These are phyloP conservation scores for Macroglossus sobrinus DNA, from an alignment of 2,113 vertebrate genomes.

Conservation along the genomic window DNA sequence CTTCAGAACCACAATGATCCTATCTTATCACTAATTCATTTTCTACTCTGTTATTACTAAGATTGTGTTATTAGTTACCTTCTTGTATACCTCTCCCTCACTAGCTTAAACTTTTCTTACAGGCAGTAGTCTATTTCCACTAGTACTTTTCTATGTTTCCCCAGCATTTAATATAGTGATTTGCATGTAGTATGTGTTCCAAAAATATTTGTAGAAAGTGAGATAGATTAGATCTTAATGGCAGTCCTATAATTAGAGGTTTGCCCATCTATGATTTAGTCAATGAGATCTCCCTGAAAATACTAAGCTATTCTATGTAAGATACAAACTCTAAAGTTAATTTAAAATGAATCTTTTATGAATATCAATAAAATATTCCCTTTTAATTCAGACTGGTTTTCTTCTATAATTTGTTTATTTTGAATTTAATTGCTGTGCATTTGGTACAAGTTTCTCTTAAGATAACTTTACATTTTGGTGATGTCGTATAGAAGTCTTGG, in stretches of 20 bases:
- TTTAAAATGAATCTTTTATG: background rate
- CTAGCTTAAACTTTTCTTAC: constrained; percentile 25
- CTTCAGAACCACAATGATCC: constrained; percentile 35
- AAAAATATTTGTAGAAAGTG: background rate
- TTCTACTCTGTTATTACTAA: constrained; percentile 29
- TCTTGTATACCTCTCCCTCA: background rate
- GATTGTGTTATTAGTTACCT: constrained; percentile 15
- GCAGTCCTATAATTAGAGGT: background rate
- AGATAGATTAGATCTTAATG: background rate
- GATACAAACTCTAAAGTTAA: background rate
- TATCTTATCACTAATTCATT: constrained; percentile 46
- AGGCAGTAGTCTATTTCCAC: background rate
- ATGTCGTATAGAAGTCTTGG: background rate
- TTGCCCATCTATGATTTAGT: background rate
- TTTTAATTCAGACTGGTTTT: background rate
- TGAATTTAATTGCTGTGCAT: constrained; percentile 16
- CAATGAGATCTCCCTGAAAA: constrained; percentile 8
- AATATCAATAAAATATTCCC: background rate
- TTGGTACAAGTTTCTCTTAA: background rate
- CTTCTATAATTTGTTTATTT: background rate
- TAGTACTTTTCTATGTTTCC: background rate
- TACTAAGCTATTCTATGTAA: background rate
- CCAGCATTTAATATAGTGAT: background rate
- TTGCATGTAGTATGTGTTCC: background rate
- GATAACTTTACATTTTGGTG: background rate